Evolutionary conservation across 2,113 vertebrate genomes (phyloP), one percentile per base, ranked within the genome.

Genomic region (Myotis davidii): DNA sequence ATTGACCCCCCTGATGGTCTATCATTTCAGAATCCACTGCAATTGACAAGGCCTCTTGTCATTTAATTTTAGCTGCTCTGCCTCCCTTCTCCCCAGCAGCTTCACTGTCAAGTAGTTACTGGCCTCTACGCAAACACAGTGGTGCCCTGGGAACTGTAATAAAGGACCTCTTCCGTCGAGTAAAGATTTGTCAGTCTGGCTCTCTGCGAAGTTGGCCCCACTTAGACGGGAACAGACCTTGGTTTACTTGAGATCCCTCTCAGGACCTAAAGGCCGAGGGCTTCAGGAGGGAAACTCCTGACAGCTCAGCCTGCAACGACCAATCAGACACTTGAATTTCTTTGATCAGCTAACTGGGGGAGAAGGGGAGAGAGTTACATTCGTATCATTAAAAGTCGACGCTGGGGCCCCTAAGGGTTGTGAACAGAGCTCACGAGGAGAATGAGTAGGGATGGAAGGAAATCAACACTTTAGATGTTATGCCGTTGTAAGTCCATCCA

Each of bases 51-150:
- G n/a, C 69, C 67, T 54, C 70, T 56, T 45, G 39, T 81, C 91
- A 54, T 73, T 96, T 93, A 54, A 81, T 84, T 96, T 67, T 34
- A 65, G 56, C 45, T 6, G 54, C 64, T 85, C n/a, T 29, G 39
- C 13, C 9, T 81, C 50, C 37, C 21, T 25, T 14, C n/a, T 8
- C n/a, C 59, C 16, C 20, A 9, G 25, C 69, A 45, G 76, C 18
- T 23, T 88, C 83, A 87, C 79, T 74, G 79, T 76, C 92, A 50
- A 77, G 91, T 85, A 91, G 91, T 84, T 84, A 81, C 64, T 93
- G 88, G 87, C 39, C 85, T 88, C 89, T 25, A 4, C 32, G 17
- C 74, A 70, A 27, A 85, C 54, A 14, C 18, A 0, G 25, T 54
- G 72, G 34, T 20, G 25, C 39, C 48, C 61, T n/a, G 92, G 86